Evolutionary conservation across 2,113 vertebrate genomes (phyloP).

Genomic region (Gavia stellata): DNA sequence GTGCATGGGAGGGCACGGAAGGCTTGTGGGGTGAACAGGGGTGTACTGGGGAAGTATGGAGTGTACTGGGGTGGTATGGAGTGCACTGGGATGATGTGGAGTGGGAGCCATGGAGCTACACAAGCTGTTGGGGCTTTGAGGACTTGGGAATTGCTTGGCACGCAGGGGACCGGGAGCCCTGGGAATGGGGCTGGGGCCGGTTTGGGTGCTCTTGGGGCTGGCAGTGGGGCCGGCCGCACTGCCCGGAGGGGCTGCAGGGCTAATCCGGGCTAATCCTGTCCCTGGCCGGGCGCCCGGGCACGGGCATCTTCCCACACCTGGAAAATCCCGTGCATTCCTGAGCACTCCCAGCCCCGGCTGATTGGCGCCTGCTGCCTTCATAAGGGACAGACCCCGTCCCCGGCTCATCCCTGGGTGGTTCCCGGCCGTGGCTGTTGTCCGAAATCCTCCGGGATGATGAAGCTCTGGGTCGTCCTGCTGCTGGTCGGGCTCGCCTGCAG

Average conservation of each 20-base stretch:
- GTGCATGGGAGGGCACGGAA: neutral
- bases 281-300: neutral
- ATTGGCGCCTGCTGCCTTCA: neutral
- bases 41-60: accelerated
- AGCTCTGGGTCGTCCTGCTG: neutral
- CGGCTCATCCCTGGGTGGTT: neutral
- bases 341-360: neutral
- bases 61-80: neutral
- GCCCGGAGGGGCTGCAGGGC: neutral
- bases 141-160: neutral
- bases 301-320: neutral
- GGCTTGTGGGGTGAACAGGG: neutral
- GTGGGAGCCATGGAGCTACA: accelerated
- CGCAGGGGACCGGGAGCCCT: neutral
- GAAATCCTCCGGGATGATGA: accelerated
- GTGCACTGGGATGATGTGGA: too few species aligned
- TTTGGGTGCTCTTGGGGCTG: neutral
- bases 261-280: neutral
- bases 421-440: accelerated
- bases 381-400: neutral
- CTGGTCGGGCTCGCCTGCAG: neutral
- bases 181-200: neutral
- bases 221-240: accelerated
- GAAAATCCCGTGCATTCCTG: neutral
- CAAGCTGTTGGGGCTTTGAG: neutral